These are phyloP conservation scores for Idaea biselata DNA, from an alignment of 2,888 invertebrate genomes.

Conservation along the genomic window DNA sequence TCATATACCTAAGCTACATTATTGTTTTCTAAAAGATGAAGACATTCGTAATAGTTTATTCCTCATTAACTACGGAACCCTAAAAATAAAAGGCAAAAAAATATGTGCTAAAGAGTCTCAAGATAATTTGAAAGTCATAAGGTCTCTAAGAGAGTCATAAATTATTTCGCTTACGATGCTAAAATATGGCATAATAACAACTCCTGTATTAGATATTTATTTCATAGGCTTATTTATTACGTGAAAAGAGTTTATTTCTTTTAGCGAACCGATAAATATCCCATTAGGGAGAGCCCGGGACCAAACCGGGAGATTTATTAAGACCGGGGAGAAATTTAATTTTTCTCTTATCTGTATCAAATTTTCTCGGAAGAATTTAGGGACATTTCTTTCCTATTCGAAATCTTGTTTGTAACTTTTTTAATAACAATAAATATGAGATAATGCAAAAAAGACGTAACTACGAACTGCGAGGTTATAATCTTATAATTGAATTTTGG, in stretches of 20 bases:
- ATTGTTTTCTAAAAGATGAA: no score
- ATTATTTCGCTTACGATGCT: not conserved
- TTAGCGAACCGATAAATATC: constrained; percentile 67
- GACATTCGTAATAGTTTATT: no score
- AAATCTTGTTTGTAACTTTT: constrained; percentile 26
- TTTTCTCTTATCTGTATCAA: constrained; percentile 49
- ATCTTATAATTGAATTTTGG: constrained; percentile 15
- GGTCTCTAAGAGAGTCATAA: not conserved
- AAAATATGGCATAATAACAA: not conserved
- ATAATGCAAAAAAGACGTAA: constrained; percentile 23
- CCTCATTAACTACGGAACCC: not conserved
- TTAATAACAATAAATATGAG: constrained; percentile 27
- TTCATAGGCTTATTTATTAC: constrained; percentile 59
- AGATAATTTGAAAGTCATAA: not conserved
- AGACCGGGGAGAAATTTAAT: constrained; percentile 53
- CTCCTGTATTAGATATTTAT: constrained; percentile 40
- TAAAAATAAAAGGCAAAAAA: not conserved
- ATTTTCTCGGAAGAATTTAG: constrained; percentile 43
- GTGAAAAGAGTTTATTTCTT: constrained; percentile 60
- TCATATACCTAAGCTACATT: no score
- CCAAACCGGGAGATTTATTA: constrained; percentile 57
- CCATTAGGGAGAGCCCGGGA: constrained; percentile 59
- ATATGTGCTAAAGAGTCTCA: not conserved
- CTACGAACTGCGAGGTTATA: constrained; percentile 15
- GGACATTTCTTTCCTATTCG: constrained; percentile 30